Base-by-base conservation (phyloP, 2,113 vertebrate genomes). In the Nesogale talazaci region DNA sequence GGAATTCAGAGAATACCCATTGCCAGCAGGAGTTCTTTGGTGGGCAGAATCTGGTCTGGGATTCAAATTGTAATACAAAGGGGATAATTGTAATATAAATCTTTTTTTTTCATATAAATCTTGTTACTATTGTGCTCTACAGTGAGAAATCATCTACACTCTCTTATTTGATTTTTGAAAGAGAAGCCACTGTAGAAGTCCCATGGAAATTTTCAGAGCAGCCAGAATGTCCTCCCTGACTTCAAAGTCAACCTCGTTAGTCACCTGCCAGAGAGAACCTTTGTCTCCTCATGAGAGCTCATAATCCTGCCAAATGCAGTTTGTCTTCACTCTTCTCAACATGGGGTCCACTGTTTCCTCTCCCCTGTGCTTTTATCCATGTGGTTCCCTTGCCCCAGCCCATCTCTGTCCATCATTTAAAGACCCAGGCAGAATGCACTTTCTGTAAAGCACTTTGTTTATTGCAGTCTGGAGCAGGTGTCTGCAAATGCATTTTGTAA, bases 131-230 rank as follows among this genome's bases (percentile, higher is more conserved):
- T 46, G 63, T 74, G 19, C 2, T 92, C 1, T 69, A 34, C 34
- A 83, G 16, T 86, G 63, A 90, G 94, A 95, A 89, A n/a, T 83
- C 12, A 81, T 81, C 40, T 88, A 94, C 29, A 38, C 34, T 90
- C 3, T 83, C 63, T 79, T n/a, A 69, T 75, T 83, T 77, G 23
- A 83, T 31, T 79, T 46, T 27, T 95, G 69, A n/a, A 87, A 86
- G 46, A 81, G 65, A 95, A 6, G 14, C 7, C 17, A 72, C 12
- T 89, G 31, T 52, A 83, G 72, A 93, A 95, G 80, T 23, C 75
- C 29, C 20, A 59, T 59, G 57, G 3, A 59, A 59, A 11, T 7
- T 15, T 59, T 59, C 20, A 15, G 14, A 25, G 23, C 61, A 65
- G 23, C 22, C 25, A 0, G 56, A 80, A 74, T 52, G 34, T 88